These are phyloP conservation scores for Tarsius wallacei DNA, from an alignment of 2,797 vertebrate genomes.

Conservation along the genomic window DNA sequence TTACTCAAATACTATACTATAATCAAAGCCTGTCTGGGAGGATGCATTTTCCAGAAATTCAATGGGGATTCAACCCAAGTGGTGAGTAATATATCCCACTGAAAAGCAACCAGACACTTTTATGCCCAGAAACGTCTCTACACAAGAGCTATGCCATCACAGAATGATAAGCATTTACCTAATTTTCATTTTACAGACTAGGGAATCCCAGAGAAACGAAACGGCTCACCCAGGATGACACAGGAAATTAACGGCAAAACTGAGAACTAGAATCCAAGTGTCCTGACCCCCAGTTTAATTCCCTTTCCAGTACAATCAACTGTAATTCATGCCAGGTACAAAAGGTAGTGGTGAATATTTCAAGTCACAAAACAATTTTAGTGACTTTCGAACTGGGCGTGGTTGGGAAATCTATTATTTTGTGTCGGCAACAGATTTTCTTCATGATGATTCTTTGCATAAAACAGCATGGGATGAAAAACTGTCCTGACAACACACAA, in stretches of 20 bases:
- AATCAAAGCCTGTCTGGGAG: background rate
- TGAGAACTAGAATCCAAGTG: background rate
- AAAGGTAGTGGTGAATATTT: background rate
- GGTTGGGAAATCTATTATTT: background rate
- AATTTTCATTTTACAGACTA: conserved; percentile 5
- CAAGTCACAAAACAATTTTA: background rate
- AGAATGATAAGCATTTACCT: background rate
- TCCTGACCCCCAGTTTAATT: background rate
- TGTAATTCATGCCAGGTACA: background rate
- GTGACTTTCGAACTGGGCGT: conserved; percentile 15
- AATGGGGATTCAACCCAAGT: background rate
- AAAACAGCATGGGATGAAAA: conserved; percentile 9
- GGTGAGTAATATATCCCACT: background rate
- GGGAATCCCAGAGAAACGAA: background rate
- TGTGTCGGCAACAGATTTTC: conserved; percentile 18
- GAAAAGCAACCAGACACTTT: background rate
- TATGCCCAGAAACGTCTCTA: background rate
- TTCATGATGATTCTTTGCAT: conserved; percentile 7
- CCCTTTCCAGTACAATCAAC: background rate
- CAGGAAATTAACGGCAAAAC: conserved; percentile 20
- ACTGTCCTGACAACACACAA: background rate
- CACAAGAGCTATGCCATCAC: background rate
- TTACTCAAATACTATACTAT: background rate
- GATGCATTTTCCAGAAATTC: conserved; percentile 16
- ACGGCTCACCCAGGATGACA: background rate